Evolutionary conservation across 2,888 invertebrate species (phyloP), one percentile per base, ranked within the genome.

Genomic region (Prosopocoilus inquinatus): DNA sequence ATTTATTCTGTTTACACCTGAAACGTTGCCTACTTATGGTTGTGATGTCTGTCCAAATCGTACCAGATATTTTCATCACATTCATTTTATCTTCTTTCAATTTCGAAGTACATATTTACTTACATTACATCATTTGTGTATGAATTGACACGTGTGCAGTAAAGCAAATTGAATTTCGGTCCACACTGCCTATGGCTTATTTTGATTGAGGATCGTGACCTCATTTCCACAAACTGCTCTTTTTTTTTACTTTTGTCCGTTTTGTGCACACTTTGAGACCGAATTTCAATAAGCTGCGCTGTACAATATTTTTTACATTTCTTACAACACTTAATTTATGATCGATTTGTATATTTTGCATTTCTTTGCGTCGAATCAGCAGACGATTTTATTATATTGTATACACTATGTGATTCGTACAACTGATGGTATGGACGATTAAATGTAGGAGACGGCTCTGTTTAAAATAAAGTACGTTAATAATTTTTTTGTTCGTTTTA

Each of bases 371-470:
- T 28, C 20, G 20, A 38, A 12, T 38, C 38, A 41, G 13, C 16
- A 15, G 16, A 9, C 16, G 41, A n/a, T 36, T 15, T 13, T 41
- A 15, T 41, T 41, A 41, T 41, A 53, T 46, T 53, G 47, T 50
- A 55, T 49, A 50, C 53, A 53, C 36, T 41, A 44, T 36, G 43
- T 50, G 50, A 46, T 53, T 49, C 41, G 34, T 52, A 56, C 47
- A 51, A 47, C 50, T 46, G 60, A 67, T 64, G 66, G 68, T 66
- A 65, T 70, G 68, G 70, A 69, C 68, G 64, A 64, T 63, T 50
- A 67, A 70, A 68, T 73, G 73, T 74, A 72, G 73, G 75, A 70
- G 68, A 68, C 68, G 70, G 74, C 73, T 74, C 73, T 75, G 73
- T 73, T 72, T 69, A 68, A 28, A 65, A 69, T 61, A 64, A 64